phyloP scores from a whole-genome alignment of 1,140 invertebrate genomes.

The Eubasilissa regina region DNA sequence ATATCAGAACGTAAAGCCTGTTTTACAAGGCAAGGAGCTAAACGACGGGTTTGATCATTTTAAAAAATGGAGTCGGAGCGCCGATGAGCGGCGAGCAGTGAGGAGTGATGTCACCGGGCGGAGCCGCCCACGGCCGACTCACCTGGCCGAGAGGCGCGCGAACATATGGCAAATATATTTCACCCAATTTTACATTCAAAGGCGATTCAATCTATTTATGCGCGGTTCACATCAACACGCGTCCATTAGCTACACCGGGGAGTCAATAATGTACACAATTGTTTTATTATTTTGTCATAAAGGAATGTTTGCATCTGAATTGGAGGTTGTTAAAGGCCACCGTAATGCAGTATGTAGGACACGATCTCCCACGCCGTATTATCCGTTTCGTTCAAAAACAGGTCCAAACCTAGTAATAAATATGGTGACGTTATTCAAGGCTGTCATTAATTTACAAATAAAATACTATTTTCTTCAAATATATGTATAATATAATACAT shows the following conservation, averaged over 20 bases:
- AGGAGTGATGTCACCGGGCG: conserved; percentile 32
- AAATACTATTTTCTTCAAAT: too few relatives aligned
- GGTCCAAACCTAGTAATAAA: neutral
- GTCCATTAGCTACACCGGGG: too few relatives aligned
- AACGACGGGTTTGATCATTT: too few relatives aligned
- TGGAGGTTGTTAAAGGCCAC: conserved; percentile 23
- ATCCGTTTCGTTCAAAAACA: conserved; percentile 20
- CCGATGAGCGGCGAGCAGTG: neutral
- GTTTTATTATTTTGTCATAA: too few relatives aligned
- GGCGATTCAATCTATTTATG: neutral
- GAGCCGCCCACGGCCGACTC: conserved; percentile 9
- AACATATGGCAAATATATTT: conserved; percentile 15
- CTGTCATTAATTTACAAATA: too few relatives aligned
- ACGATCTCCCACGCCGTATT: conserved; percentile 28
- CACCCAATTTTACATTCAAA: neutral
- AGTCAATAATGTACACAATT: too few relatives aligned
- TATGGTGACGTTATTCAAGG: neutral
- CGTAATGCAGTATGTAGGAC: conserved; percentile 31
- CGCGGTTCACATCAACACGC: too few relatives aligned
- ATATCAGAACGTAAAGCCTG: too few relatives aligned
- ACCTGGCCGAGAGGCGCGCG: conserved; percentile 16
- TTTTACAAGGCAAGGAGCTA: too few relatives aligned
- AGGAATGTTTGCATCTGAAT: too few relatives aligned
- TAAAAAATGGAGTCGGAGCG: too few relatives aligned
- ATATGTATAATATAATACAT: too few relatives aligned